Base-by-base conservation (phyloP, 2,797 vertebrate genomes). In the Fratercula arctica region DNA sequence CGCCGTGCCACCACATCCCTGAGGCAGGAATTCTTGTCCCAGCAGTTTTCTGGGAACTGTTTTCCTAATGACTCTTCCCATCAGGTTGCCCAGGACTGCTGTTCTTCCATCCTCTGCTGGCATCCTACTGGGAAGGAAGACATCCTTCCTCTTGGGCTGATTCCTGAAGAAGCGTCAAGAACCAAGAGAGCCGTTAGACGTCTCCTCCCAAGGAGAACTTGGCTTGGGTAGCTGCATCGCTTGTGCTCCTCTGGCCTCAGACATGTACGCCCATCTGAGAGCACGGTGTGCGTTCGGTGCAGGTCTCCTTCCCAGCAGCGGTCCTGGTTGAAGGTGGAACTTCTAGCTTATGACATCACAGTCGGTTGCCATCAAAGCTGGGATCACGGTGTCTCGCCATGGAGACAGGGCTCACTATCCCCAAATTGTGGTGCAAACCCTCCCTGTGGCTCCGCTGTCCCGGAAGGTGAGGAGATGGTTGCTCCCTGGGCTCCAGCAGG, bases 251-350 rank as follows among this genome's bases (percentile, higher is more conserved):
- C 31, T 57, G 80, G 12, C 41, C 48, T 86, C 28, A 7, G 64
- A 28, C 0, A 11, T 1, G 1, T 67, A 51, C 31, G 72, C 53
- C 37, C 19, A 14, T 28, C 45, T 0, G 0, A 33, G 33, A 81
- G 20, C 74, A 45, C 0, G 0, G 26, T 3, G 3, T 45, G 33
- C 3, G 13, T 16, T 46, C 3, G 10, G 25, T 35, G n/a, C 43
- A 56, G 61, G 5, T 56, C 21, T 81, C 43, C 50, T 68, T 64
- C 33, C 46, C 33, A 41, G 24, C 60, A 2, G 0, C 21, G 39
- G 23, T 35, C 63, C 57, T 85, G 25, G 29, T 1, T 70, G 43
- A 72, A 25, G 57, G 86, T 50, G 28, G 53, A 81, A 29, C 19
- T 73, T 64, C 48, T 25, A 4, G 3, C 23, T 53, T 78, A 7